These are phyloP conservation scores for Athrips mouffetella DNA, from an alignment of 2,888 invertebrate species.

Conservation along the genomic window DNA sequence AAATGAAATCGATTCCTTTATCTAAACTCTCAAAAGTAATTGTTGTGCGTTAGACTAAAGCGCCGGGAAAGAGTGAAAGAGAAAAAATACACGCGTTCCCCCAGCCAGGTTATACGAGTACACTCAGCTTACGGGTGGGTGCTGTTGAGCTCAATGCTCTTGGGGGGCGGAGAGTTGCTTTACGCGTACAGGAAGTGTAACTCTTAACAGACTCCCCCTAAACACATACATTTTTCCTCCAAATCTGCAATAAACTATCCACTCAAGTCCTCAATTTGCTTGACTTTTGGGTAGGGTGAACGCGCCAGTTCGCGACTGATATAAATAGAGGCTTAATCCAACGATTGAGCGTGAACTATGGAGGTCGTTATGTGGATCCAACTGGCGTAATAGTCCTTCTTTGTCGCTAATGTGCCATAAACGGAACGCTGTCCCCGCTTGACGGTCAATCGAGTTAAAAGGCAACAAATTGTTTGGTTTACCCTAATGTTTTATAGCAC, in stretches of 20 bases:
- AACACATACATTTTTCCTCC: conserved; percentile 18
- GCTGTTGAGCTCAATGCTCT: too few species aligned
- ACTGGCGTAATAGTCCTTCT: conserved; percentile 59
- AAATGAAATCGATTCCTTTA: too few species aligned
- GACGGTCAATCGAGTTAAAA: conserved; percentile 41
- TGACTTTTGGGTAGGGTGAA: conserved; percentile 49
- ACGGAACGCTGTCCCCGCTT: conserved; percentile 44
- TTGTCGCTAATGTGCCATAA: conserved; percentile 65
- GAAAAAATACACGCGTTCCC: too few species aligned
- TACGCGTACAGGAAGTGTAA: too few species aligned
- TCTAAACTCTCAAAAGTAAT: too few species aligned
- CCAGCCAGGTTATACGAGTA: too few species aligned
- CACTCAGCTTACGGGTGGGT: too few species aligned
- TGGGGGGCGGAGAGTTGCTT: too few species aligned
- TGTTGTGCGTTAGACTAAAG: too few species aligned
- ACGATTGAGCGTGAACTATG: conserved; percentile 70
- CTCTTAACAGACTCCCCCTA: too few species aligned
- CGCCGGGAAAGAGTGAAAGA: too few species aligned
- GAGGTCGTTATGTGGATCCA: conserved; percentile 57
- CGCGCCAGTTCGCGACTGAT: conserved; percentile 56
- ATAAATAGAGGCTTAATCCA: conserved; percentile 64
- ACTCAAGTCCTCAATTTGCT: conserved; percentile 43
- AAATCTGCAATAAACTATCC: conserved; percentile 29
- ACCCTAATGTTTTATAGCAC: conserved; percentile 16
- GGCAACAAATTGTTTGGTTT: conserved; percentile 32